A percentile compares a stretch with the other conserved stretches of the same genome.
These are phyloP conservation scores for Agrilus mali DNA, from an alignment of 2,888 invertebrate genomes.

Conservation along the genomic window DNA sequence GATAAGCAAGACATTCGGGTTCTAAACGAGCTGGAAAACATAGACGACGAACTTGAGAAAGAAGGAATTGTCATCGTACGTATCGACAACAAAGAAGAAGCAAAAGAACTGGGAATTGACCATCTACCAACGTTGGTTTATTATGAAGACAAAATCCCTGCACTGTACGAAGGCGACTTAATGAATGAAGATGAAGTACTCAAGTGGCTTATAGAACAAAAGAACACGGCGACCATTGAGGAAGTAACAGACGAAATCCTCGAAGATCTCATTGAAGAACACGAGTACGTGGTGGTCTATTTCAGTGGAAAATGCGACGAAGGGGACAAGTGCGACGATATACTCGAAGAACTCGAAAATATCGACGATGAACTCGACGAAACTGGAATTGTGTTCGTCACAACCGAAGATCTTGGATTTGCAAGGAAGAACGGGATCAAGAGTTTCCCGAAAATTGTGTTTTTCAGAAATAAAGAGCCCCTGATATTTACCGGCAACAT, in stretches of 20 bases:
- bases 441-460: conserved; percentile 71
- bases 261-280: conserved; percentile 71
- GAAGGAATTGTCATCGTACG: conserved; percentile 84
- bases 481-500: conserved; percentile 71
- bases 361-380: conserved; percentile 90
- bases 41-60: conserved; percentile 81
- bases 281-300: conserved; percentile 88
- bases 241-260: conserved; percentile 89
- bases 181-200: conserved; percentile 86
- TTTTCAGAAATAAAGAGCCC: conserved; percentile 87
- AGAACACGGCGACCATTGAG: conserved; percentile 83
- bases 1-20: conserved; percentile 81
- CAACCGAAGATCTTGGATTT: conserved; percentile 69
- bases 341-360: conserved; percentile 75
- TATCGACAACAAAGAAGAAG: conserved; percentile 80
- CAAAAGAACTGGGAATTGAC: conserved; percentile 82
- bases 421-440: conserved; percentile 81
- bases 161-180: conserved; percentile 81
- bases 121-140: conserved; percentile 77
- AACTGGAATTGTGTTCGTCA: conserved; percentile 85
- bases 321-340: conserved; percentile 75
- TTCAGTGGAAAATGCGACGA: conserved; percentile 85
- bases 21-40: conserved; percentile 80
- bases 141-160: conserved; percentile 85
- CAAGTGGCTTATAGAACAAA: conserved; percentile 80